These are phyloP conservation scores for Rotaria magnacalcarata DNA, from an alignment of 2,888 invertebrate species.

Conservation along the genomic window DNA sequence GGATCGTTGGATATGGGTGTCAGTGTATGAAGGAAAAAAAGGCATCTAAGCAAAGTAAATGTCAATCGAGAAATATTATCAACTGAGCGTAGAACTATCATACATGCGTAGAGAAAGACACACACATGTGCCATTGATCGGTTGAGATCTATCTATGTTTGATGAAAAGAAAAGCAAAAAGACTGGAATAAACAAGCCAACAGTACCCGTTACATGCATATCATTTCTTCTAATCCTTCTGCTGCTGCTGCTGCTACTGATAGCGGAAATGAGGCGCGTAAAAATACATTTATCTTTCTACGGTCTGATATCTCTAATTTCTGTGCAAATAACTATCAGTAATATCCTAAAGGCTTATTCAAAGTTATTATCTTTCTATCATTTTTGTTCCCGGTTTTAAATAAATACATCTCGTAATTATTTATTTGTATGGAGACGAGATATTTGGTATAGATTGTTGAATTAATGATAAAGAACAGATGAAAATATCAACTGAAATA, in stretches of 20 bases:
- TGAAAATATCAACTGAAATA: background rate
- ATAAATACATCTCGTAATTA: background rate
- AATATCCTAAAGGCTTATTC: background rate
- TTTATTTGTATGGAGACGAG: background rate
- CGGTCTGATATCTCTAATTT: background rate
- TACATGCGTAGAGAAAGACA: background rate
- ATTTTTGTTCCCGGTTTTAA: background rate
- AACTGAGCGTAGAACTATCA: slow-evolving; percentile 16
- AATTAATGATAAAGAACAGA: background rate
- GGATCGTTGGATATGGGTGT: background rate
- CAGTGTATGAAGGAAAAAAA: background rate
- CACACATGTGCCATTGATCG: background rate
- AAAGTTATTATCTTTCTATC: background rate
- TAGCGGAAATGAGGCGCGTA: slow-evolving; percentile 2
- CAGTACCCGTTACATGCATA: background rate
- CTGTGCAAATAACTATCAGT: background rate
- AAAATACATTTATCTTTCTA: background rate
- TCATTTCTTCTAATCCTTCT: background rate
- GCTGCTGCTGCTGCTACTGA: background rate
- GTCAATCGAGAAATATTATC: slow-evolving; percentile 6
- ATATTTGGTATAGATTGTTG: background rate
- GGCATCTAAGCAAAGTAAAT: background rate
- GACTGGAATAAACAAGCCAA: slow-evolving; percentile 1
- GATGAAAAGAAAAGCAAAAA: background rate
- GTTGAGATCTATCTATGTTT: background rate